A percentile compares a stretch with the other conserved stretches of the same genome.
phyloP scores from a whole-genome alignment of 2,888 invertebrate species.

The Stegana nigrithorax region DNA sequence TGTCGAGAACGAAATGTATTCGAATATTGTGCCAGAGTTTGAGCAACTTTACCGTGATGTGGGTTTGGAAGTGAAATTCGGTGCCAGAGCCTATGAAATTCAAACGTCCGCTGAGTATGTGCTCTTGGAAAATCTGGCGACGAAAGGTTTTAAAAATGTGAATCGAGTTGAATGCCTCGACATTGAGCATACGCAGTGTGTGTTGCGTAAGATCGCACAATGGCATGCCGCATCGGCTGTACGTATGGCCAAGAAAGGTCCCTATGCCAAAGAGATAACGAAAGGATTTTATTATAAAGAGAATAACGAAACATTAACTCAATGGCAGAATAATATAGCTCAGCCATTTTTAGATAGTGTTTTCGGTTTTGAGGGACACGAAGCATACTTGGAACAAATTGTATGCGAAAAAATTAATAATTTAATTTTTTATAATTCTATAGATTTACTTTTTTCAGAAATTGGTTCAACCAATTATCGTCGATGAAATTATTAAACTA shows the following conservation, averaged over 20 bases:
- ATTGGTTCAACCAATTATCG: neutral
- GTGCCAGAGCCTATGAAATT: constrained; percentile 36
- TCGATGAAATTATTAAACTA: neutral
- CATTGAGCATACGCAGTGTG: constrained; percentile 48
- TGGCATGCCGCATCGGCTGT: constrained; percentile 63
- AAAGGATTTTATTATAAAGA: no score
- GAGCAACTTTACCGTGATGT: constrained; percentile 38
- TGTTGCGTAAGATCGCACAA: constrained; percentile 56
- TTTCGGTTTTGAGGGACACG: constrained; percentile 36
- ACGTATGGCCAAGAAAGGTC: constrained; percentile 40
- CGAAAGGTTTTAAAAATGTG: constrained; percentile 46
- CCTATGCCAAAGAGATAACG: constrained; percentile 31
- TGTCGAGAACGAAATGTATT: constrained; percentile 46
- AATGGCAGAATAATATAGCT: no score
- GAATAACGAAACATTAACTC: no score
- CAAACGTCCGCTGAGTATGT: constrained; percentile 34
- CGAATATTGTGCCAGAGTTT: constrained; percentile 39
- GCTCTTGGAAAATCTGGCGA: constrained; percentile 52
- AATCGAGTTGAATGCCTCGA: constrained; percentile 53
- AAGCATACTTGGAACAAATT: no score
- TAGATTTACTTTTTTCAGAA: neutral
- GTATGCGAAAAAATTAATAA: constrained; percentile 13
- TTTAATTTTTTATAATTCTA: neutral
- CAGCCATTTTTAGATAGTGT: constrained; percentile 33
- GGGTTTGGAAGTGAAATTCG: constrained; percentile 36